These are phyloP conservation scores for Pseudocheirus occidentalis DNA, from an alignment of 2,797 vertebrate genomes.

Conservation along the genomic window DNA sequence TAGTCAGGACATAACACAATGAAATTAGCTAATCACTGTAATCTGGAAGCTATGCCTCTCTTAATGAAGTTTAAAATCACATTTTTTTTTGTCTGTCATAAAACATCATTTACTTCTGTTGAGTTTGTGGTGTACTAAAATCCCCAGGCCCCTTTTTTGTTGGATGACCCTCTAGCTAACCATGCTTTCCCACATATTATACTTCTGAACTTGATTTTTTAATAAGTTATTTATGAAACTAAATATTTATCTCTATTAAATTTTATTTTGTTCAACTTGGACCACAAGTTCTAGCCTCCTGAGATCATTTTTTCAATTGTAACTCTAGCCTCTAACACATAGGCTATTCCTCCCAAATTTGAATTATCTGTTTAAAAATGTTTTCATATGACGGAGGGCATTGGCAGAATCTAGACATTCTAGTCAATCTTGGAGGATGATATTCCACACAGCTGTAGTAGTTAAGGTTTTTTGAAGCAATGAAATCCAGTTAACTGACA, in stretches of 20 bases:
- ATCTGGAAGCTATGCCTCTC: background rate
- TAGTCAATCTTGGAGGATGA: background rate
- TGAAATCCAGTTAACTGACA: constrained; percentile 77
- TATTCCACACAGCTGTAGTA: background rate
- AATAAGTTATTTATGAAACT: background rate
- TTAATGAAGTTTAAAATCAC: background rate
- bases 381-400: background rate
- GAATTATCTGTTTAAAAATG: background rate
- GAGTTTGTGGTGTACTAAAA: background rate
- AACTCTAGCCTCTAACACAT: background rate
- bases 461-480: constrained; percentile 77
- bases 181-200: background rate
- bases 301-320: too few species aligned
- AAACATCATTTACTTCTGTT: background rate
- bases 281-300: background rate
- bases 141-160: background rate
- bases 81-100: background rate
- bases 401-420: background rate
- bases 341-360: background rate
- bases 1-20: background rate
- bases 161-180: background rate
- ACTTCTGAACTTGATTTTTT: background rate
- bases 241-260: background rate
- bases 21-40: background rate
- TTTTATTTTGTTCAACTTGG: background rate